Base-by-base conservation (phyloP, 2,888 invertebrate species). In the Mongoloraphidia duomilia region DNA sequence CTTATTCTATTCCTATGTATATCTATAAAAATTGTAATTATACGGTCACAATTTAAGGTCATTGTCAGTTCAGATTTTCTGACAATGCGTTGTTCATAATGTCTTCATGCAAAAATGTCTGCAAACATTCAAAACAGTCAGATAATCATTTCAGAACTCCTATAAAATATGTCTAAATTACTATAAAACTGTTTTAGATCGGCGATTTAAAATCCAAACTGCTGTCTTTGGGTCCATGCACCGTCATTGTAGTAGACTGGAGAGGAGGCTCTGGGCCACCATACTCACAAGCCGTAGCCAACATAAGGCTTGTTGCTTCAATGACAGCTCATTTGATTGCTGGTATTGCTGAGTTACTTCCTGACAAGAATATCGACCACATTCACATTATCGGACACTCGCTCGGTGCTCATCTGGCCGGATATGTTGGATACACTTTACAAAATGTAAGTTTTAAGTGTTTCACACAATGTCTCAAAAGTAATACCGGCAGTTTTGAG, bases 271-370 rank as follows among this genome's bases (percentile, higher is more conserved):
- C 91, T 0, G 81, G 80, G 53, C 90, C 91, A 0, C 90, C 91
- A 0, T 95, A 94, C 63, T 83, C 86, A 0, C 91, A 93, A 65
- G 93, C 95, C 0, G 91, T 89, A 2, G 91, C 92, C 1, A 94
- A 94, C 62, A 89, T 88, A 14, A 73, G 93, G 46, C 71, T 94
- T 11, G 82, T 93, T 2, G 93, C 90, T 0, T 81, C 81, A 0
- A 85, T 92, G 67, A 79, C 87, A 0, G 89, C 88, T 0, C 80
- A 87, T 64, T 69, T 93, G 17, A 70, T 69, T 9, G 62, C 63
- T 1, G 71, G 72, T 52, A 56, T 73, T 26, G 64, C 71, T 11
- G 60, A 65, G 46, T 56, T 65, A 49, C 70, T 68, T 1, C 63
- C 63, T n/a, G 54, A 66, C 9, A 47, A 58, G 10, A 70, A 77